phyloP scores from a whole-genome alignment of 2,113 vertebrate genomes.

The Chrysemys picta region DNA sequence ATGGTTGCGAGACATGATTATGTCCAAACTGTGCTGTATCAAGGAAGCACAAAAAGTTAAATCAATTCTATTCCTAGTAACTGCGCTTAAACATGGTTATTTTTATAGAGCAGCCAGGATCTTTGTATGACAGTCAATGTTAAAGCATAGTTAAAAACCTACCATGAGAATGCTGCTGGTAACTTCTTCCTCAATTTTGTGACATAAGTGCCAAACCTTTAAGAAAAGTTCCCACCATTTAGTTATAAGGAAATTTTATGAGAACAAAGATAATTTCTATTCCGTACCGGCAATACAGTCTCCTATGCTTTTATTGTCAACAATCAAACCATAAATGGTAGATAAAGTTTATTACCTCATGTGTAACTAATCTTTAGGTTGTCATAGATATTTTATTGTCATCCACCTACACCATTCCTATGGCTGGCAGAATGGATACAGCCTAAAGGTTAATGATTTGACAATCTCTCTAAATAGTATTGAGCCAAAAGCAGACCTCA shows the following conservation, averaged over 20 bases:
- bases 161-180: neutral
- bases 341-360: neutral
- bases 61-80: neutral
- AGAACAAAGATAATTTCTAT: neutral
- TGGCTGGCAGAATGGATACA: neutral
- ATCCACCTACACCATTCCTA: neutral
- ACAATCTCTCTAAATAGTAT: neutral
- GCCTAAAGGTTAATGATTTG: neutral
- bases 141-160: neutral
- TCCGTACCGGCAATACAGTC: neutral
- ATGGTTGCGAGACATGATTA: neutral
- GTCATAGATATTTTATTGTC: neutral
- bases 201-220: neutral
- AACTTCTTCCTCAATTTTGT: neutral
- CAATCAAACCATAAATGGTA: neutral
- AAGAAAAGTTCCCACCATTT: neutral
- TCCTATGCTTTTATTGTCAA: neutral
- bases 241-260: neutral
- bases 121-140: neutral
- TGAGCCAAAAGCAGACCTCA: neutral
- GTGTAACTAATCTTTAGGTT: neutral
- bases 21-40: neutral
- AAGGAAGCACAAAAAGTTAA: neutral
- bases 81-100: neutral
- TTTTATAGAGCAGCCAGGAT: neutral